Base-by-base conservation (phyloP, 2,113 vertebrate species). In the Leucosticte australis region DNA sequence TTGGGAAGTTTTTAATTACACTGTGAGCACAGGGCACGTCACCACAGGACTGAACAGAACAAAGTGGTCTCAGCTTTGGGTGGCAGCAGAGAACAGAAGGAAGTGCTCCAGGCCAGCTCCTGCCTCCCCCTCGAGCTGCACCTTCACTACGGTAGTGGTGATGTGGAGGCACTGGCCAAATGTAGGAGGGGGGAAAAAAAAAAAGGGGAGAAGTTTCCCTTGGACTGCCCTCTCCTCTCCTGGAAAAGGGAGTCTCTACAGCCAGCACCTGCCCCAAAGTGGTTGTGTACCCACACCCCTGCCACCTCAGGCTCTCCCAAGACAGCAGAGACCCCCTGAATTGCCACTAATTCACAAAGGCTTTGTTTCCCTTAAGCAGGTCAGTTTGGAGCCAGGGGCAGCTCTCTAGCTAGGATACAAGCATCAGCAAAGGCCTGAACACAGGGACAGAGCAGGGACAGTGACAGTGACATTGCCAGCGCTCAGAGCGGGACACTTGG, bases 1-100 rank as follows among this genome's bases (percentile, higher is more conserved):
- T 21, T 7, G 83, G 35, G 30, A 89, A 68, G 47, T 53, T 50
- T 97, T 97, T 98, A 96, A 97, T 96, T 87, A 87, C 91, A 95
- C 83, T 83, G 92, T 67, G 80, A 94, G 94, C 83, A 70, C 64
- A 67, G 5, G 14, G 79, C 67, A 8, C 26, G 24, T 47, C 79
- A 88, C 55, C 73, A 90, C 63, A 83, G 63, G 69, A 67, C 33
- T 11, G 26, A 81, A 95, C 83, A 74, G 16, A 93, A 59, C 3
- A 2, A 88, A 90, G 82, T 79, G 85, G 79, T 47, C 62, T 88
- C 37, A 21, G 71, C 67, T 92, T 57, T 8, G 28, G 93, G 83
- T 20, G n/a, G 55, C 49, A 70, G 62, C 63, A 92, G 46, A 56
- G 62, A 94, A 59, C 71, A 87, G 26, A 90, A 68, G 8, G n/a